Base-by-base conservation (phyloP, 2,888 invertebrate genomes). In the Polydesmus complanatus region DNA sequence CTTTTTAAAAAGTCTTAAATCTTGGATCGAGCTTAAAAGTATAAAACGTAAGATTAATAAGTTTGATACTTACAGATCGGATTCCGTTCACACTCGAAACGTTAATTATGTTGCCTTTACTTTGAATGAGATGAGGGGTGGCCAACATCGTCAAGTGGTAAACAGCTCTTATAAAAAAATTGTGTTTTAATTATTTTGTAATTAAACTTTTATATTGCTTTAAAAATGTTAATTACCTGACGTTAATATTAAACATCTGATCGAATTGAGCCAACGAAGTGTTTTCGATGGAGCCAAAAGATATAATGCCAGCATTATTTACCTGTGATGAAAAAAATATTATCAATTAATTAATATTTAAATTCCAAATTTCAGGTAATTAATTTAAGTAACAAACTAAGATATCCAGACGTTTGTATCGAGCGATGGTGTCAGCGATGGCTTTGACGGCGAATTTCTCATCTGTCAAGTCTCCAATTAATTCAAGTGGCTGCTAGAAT, bases 261-360 rank as follows among this genome's bases (percentile, higher is more conserved):
- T 97, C 96, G 70, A 84, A 95, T 70, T 93, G 92, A 54, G 87
- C 87, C 67, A 96, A 70, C 22, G 81, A 81, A 0, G 93, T 88
- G 65, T 80, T 86, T 75, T 95, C 94, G 68, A 94, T 91, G 1
- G 81, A 80, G 27, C 94, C 95, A 0, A 77, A 77, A 70, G 86
- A 87, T 25, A 93, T 74, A 27, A 88, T 82, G 2, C 95, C 95
- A 19, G 95, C 95, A 75, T 88, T 92, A 73, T 96, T 92, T 0
- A 92, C 80, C 56, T 92, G n/a, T n/a, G n/a, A n/a, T n/a, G n/a
- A n/a, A n/a, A n/a, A n/a, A n/a, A n/a, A n/a, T n/a, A n/a, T n/a
- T n/a, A n/a, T n/a, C n/a, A n/a, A n/a, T n/a, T n/a, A n/a, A n/a
- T n/a, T n/a, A n/a, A n/a, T n/a, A n/a, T n/a, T n/a, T n/a, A n/a